Evolutionary conservation across 2,888 invertebrate genomes (phyloP).

Genomic region (Drosophila mimica): DNA sequence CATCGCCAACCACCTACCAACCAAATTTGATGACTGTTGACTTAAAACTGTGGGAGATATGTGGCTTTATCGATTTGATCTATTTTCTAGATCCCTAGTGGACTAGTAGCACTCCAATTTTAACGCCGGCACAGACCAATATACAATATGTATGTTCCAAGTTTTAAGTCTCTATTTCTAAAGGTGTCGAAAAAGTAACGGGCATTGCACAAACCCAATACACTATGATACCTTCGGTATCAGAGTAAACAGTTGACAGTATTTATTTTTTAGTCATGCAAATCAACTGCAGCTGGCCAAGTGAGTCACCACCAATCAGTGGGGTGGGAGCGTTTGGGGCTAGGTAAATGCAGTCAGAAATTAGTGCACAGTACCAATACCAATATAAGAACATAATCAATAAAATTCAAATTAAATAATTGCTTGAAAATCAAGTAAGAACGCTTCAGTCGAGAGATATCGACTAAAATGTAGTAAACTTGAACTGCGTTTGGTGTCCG

Average conservation of each 20-base stretch:
- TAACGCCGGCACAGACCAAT: no score
- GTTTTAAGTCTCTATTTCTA: no score
- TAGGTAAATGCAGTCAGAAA: constrained; percentile 1
- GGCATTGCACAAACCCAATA: no score
- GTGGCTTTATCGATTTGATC: no score
- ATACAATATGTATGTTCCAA: no score
- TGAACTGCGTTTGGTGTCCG: not conserved
- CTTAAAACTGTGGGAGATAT: no score
- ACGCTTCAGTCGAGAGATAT: not conserved
- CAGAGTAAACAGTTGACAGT: constrained; percentile 26
- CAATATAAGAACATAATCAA: not conserved
- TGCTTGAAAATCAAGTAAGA: not conserved
- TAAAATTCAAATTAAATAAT: not conserved
- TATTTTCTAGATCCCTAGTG: no score
- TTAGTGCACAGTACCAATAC: not conserved
- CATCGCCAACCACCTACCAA: no score
- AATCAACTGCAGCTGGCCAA: constrained; percentile 36
- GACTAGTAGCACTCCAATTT: no score
- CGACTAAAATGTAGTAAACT: not conserved
- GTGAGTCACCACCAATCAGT: constrained; percentile 1
- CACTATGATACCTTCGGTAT: no score
- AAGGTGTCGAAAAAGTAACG: no score
- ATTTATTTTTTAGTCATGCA: constrained; percentile 8
- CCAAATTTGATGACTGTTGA: no score
- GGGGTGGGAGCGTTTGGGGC: not conserved